A percentile compares a stretch with the other conserved stretches of the same genome.
Conservation (phyloP, 2,113 vertebrate genomes). For the Neoarius graeffei region DNA sequence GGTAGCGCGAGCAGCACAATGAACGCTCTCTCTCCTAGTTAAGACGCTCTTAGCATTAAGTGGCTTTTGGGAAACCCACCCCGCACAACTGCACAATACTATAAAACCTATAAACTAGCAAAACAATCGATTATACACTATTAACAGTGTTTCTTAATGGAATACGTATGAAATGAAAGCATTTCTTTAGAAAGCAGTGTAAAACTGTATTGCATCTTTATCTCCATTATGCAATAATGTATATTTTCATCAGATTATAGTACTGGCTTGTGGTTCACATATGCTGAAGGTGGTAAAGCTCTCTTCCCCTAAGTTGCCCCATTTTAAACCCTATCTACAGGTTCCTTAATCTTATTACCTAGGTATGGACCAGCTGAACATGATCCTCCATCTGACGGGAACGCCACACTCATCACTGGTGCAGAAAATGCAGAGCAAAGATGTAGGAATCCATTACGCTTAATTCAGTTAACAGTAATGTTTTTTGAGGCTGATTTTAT, state of each 20-base stretch:
- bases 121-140: too few species aligned
- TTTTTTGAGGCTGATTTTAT: neutral
- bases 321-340: neutral
- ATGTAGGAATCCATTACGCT: constrained; percentile 61
- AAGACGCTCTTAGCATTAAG: too few species aligned
- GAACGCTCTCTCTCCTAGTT: too few species aligned
- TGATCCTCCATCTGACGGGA: constrained; percentile 76
- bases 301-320: neutral
- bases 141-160: neutral
- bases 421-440: constrained; percentile 80
- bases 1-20: too few species aligned
- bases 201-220: neutral
- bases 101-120: too few species aligned
- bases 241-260: neutral
- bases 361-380: constrained; percentile 80
- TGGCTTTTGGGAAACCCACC: too few species aligned
- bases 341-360: constrained; percentile 57
- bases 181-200: too few species aligned
- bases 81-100: too few species aligned
- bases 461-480: neutral
- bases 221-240: neutral
- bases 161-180: neutral
- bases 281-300: too few species aligned
- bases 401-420: constrained; percentile 71
- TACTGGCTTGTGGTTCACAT: neutral